Conservation (phyloP, 2,797 vertebrate genomes). For the Gadopsis marmoratus region DNA sequence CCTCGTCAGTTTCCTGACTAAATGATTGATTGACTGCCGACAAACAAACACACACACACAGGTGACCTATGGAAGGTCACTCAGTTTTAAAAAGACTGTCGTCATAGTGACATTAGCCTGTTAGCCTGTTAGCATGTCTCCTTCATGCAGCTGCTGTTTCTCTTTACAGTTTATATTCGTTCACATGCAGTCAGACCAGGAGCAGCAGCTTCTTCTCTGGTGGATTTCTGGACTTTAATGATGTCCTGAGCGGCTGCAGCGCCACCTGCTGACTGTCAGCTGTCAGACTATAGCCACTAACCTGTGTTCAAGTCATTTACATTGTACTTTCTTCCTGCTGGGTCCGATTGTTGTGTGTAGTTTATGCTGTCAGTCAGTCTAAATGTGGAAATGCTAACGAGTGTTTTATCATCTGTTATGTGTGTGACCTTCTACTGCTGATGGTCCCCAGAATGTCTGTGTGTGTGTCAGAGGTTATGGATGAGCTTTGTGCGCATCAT, state of each 20-base stretch:
- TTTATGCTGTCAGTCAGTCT: neutral
- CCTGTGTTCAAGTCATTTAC: neutral
- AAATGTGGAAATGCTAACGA: neutral
- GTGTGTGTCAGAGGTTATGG: slow-evolving; percentile 52
- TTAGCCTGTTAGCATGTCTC: slow-evolving; percentile 10
- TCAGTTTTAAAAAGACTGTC: neutral
- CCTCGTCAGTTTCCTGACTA: slow-evolving; percentile 33
- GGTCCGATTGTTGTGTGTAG: neutral
- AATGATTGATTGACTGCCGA: slow-evolving; percentile 36
- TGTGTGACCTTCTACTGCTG: slow-evolving; percentile 25
- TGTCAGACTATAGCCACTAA: too few relatives aligned
- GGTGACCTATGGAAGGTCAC: slow-evolving; percentile 30
- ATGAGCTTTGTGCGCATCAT: slow-evolving; percentile 59
- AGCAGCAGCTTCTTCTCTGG: too few relatives aligned
- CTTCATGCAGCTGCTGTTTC: neutral
- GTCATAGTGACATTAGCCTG: slow-evolving; percentile 12
- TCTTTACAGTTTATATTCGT: too few relatives aligned
- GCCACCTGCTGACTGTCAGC: too few relatives aligned
- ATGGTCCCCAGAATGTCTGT: neutral
- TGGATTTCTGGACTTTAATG: too few relatives aligned
- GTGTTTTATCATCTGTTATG: slow-evolving; percentile 14
- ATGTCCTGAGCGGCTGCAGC: too few relatives aligned
- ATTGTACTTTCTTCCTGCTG: too few relatives aligned
- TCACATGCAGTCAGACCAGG: too few relatives aligned
- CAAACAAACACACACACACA: slow-evolving; percentile 7